phyloP scores from a whole-genome alignment of 2,797 vertebrate species.

The Lepus townsendii region DNA sequence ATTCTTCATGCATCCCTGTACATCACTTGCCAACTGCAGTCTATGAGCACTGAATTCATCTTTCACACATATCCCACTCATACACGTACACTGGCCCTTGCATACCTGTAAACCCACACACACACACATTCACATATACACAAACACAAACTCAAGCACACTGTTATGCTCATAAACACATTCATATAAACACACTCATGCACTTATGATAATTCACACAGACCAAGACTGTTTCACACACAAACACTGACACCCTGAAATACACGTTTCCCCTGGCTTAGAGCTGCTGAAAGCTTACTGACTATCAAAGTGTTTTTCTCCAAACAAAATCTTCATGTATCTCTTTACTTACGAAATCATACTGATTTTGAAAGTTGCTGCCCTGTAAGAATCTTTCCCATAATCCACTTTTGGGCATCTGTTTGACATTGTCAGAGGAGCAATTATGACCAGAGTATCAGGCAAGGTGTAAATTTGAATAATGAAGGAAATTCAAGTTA shows the following conservation, averaged over 20 bases:
- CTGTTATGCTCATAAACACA: not conserved
- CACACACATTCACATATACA: not conserved
- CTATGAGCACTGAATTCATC: not conserved
- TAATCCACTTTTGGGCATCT: not conserved
- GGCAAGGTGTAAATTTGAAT: constrained; percentile 16
- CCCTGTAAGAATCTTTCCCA: not conserved
- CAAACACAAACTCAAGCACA: not conserved
- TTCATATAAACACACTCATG: not conserved
- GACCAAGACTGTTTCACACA: not conserved
- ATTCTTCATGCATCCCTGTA: not conserved
- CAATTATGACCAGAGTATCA: not conserved
- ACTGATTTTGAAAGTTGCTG: not conserved
- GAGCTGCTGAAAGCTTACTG: not conserved
- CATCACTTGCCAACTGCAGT: not conserved
- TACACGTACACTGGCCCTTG: not conserved
- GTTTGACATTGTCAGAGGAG: not conserved
- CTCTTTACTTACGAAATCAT: not conserved
- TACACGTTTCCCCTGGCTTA: not conserved
- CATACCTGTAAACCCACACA: no score
- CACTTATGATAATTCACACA: not conserved
- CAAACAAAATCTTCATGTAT: not conserved
- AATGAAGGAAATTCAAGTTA: not conserved
- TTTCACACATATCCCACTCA: not conserved
- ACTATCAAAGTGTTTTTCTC: not conserved
- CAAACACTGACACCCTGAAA: not conserved